phyloP scores from a whole-genome alignment of 2,888 invertebrate species.

The Oscheius onirici region DNA sequence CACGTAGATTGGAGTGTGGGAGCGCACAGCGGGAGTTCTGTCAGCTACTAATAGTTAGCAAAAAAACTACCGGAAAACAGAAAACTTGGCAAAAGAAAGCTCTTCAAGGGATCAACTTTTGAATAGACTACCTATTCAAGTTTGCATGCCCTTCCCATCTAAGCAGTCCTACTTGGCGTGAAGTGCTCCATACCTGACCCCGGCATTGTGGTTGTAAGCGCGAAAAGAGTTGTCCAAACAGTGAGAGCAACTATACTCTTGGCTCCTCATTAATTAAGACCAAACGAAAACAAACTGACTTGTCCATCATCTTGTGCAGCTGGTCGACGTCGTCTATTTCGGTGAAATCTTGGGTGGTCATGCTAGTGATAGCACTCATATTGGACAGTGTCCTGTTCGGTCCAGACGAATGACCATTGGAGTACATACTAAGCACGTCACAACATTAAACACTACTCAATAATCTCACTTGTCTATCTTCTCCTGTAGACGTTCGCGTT shows the following conservation, averaged over 20 bases:
- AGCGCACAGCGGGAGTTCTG: slow-evolving; percentile 19
- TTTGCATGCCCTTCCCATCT: slow-evolving; percentile 13
- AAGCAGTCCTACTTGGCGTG: slow-evolving; percentile 12
- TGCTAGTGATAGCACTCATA: slow-evolving; percentile 50
- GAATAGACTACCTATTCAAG: background rate
- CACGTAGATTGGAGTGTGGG: slow-evolving; percentile 29
- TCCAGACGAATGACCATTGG: slow-evolving; percentile 27
- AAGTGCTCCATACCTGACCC: slow-evolving; percentile 22
- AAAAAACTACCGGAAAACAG: slow-evolving; percentile 10
- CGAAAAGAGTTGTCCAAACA: slow-evolving; percentile 27
- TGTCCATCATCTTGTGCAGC: slow-evolving; percentile 47
- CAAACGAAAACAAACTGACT: slow-evolving; percentile 33
- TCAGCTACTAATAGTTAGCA: too few relatives aligned
- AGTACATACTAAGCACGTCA: slow-evolving; percentile 18
- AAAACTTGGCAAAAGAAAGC: background rate
- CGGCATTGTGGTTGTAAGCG: slow-evolving; percentile 24
- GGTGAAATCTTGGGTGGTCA: slow-evolving; percentile 48
- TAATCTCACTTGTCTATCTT: slow-evolving; percentile 22
- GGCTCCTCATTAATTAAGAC: slow-evolving; percentile 20
- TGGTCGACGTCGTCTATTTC: slow-evolving; percentile 48
- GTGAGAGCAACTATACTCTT: background rate
- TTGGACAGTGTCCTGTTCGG: slow-evolving; percentile 48
- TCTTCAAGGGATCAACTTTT: background rate
- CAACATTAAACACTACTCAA: background rate
- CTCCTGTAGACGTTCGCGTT: slow-evolving; percentile 28